phyloP scores from a whole-genome alignment of 2,797 vertebrate species.

The Bovichtus diacanthus region DNA sequence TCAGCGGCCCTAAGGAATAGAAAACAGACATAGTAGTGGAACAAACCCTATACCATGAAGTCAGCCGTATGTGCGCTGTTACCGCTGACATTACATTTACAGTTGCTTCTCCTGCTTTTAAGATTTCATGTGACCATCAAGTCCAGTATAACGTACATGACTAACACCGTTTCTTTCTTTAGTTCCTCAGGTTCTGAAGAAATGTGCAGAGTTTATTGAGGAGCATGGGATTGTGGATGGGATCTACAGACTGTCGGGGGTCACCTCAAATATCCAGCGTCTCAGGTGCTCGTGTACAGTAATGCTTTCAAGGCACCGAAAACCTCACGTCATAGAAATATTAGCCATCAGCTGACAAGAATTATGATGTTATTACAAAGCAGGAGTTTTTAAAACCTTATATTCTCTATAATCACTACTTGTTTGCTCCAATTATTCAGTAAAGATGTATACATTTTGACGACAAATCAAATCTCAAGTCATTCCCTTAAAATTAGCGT shows the following conservation, averaged over 20 bases:
- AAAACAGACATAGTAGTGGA: constrained; percentile 63
- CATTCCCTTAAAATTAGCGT: background rate
- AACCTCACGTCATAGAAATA: background rate
- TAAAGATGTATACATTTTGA: background rate
- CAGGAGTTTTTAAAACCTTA: background rate
- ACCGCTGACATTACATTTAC: constrained; percentile 9
- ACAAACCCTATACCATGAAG: constrained; percentile 59
- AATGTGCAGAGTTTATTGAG: constrained; percentile 97
- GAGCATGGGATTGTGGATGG: constrained; percentile 96
- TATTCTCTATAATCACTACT: background rate
- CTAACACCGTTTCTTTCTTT: constrained; percentile 30
- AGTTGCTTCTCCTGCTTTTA: constrained; percentile 36
- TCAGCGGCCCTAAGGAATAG: constrained; percentile 75
- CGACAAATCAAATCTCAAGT: constrained; percentile 4
- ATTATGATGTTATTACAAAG: background rate
- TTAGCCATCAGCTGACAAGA: background rate
- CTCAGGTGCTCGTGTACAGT: constrained; percentile 86
- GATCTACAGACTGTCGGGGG: constrained; percentile 96
- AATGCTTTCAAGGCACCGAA: background rate
- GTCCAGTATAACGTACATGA: background rate
- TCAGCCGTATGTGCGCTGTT: constrained; percentile 48
- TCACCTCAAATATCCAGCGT: constrained; percentile 98
- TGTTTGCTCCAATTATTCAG: background rate
- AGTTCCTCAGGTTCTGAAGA: constrained; percentile 96
- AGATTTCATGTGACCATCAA: background rate